These are phyloP conservation scores for Globia sparganii DNA, from an alignment of 2,888 invertebrate species.

Conservation along the genomic window DNA sequence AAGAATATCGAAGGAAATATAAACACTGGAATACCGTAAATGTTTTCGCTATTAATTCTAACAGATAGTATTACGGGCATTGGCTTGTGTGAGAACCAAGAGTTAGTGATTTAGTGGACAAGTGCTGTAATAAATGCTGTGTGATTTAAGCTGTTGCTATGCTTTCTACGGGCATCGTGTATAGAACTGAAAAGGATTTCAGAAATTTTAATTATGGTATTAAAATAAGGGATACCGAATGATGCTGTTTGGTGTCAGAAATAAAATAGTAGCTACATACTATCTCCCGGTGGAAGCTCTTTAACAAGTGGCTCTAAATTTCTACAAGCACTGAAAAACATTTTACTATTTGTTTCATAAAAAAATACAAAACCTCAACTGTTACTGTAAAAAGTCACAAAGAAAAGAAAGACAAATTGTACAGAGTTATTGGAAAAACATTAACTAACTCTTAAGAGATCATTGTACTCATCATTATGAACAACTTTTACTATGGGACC, in stretches of 20 bases:
- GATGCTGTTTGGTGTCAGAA: neutral
- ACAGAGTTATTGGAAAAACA: no score
- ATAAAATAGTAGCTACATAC: neutral
- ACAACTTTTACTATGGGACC: no score
- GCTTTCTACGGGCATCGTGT: neutral
- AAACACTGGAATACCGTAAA: slow-evolving; percentile 24
- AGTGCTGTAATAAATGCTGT: slow-evolving; percentile 47
- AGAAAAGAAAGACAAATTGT: no score
- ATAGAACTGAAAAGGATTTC: neutral
- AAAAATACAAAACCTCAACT: no score
- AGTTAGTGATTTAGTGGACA: slow-evolving; percentile 61
- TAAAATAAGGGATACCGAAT: neutral
- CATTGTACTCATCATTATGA: no score
- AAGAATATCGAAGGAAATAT: slow-evolving; percentile 18
- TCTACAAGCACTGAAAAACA: neutral
- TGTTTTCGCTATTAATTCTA: slow-evolving; percentile 32
- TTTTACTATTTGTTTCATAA: no score
- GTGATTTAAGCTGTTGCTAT: slow-evolving; percentile 40
- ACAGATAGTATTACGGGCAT: slow-evolving; percentile 20
- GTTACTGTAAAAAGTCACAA: no score
- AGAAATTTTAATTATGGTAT: slow-evolving; percentile 6
- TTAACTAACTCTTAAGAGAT: no score
- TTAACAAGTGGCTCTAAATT: neutral
- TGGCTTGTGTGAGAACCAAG: slow-evolving; percentile 28
- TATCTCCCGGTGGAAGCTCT: neutral